phyloP scores from a whole-genome alignment of 2,113 vertebrate genomes.

The Danio rerio region GRCz12tu NC_133196.1:11725001-11725500 shows the following conservation, averaged over 20 bases:
- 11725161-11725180: no score
- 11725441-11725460: not conserved
- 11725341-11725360: not conserved
- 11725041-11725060: no score
- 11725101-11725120: no score
- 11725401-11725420: not conserved
- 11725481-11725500: not conserved
- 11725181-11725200: no score
- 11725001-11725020: no score
- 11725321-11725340: slow-evolving; percentile 21
- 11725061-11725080: no score
- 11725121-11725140: no score
- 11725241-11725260: not conserved
- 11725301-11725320: slow-evolving; percentile 18
- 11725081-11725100: no score
- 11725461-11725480: not conserved
- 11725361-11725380: slow-evolving; percentile 8
- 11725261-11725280: not conserved
- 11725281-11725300: not conserved
- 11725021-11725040: no score
- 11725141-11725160: no score
- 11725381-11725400: slow-evolving; percentile 16
- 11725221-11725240: no score
- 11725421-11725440: not conserved
- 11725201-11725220: no score